phyloP scores from a whole-genome alignment of 1,140 invertebrate species.

The Cepaea nemoralis region DNA sequence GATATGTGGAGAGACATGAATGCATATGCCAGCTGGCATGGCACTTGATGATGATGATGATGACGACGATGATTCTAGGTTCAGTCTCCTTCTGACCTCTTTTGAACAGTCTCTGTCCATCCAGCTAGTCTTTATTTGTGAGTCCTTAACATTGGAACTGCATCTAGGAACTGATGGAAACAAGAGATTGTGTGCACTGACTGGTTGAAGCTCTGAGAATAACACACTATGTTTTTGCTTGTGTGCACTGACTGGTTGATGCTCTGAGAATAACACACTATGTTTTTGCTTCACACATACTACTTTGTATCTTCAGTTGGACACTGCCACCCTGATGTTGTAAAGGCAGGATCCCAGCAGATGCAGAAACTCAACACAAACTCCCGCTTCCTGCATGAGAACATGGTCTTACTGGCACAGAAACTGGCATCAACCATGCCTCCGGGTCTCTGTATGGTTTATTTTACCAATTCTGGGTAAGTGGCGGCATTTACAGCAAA shows the following conservation, averaged over 20 bases:
- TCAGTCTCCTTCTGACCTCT: no score
- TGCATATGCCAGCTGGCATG: no score
- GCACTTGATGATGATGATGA: no score
- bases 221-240: background rate
- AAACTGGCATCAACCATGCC: slow-evolving; percentile 85
- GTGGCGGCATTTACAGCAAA: no score
- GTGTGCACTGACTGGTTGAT: no score
- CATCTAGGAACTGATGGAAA: no score
- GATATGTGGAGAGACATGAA: no score
- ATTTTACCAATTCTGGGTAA: slow-evolving; percentile 93
- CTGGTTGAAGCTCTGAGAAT: background rate
- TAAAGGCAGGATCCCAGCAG: slow-evolving; percentile 84
- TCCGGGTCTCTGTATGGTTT: slow-evolving; percentile 84
- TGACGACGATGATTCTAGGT: no score
- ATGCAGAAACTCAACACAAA: slow-evolving; percentile 93
- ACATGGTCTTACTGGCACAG: slow-evolving; percentile 91
- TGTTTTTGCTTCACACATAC: slow-evolving; percentile 12
- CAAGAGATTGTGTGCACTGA: no score
- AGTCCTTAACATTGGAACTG: no score
- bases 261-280: background rate
- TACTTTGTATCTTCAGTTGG: slow-evolving; percentile 83
- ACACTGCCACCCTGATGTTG: slow-evolving; percentile 95
- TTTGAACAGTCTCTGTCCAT: no score
- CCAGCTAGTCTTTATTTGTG: no score
- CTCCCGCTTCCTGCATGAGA: slow-evolving; percentile 94